phyloP scores from a whole-genome alignment of 2,797 vertebrate genomes.

The Bovichtus variegatus region DNA sequence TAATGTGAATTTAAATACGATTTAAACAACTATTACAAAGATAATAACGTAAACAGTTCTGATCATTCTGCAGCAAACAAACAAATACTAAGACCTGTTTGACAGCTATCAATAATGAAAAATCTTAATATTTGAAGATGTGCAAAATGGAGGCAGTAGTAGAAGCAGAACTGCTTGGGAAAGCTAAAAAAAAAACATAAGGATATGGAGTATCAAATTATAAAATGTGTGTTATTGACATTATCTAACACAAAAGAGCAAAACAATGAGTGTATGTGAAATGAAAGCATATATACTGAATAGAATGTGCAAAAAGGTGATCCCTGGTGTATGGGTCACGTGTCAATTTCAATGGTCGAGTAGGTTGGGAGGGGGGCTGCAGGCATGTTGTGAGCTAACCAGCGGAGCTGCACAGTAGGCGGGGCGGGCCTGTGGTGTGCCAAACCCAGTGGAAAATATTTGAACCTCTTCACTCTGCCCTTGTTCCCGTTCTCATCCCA shows the following conservation, averaged over 20 bases:
- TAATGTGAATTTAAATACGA: not conserved
- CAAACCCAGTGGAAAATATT: constrained; percentile 35
- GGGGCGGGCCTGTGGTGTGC: constrained; percentile 12
- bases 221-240: not conserved
- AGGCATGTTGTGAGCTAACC: constrained; percentile 9
- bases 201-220: not conserved
- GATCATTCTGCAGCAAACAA: not conserved
- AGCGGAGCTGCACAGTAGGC: constrained; percentile 8
- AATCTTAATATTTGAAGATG: not conserved
- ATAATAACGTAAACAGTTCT: not conserved
- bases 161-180: not conserved
- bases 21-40: not conserved
- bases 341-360: too few relatives aligned
- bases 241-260: not conserved
- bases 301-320: not conserved
- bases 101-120: not conserved
- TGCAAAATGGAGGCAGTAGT: not conserved
- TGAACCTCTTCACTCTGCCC: constrained; percentile 14
- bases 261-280: not conserved
- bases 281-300: not conserved
- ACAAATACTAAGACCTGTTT: not conserved
- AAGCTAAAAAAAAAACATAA: not conserved
- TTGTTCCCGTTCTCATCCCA: constrained; percentile 8
- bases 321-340: not conserved
- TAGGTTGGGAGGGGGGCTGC: not conserved